Base-by-base conservation (phyloP, 2,888 invertebrate genomes). In the Pteria penguin region DNA sequence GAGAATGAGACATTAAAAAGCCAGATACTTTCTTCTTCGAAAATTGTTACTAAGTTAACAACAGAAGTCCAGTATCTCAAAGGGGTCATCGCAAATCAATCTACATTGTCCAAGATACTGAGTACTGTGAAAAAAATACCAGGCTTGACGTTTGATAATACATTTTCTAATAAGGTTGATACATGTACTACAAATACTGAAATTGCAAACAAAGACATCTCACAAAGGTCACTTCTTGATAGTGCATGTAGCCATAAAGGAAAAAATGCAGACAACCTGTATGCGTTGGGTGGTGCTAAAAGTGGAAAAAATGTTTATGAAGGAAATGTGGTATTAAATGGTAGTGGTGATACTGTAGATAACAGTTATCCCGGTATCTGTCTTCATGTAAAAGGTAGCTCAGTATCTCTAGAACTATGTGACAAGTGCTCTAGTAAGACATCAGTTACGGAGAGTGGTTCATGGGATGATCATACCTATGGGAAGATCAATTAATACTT, bases 71-170 rank as follows among this genome's bases (percentile, higher is more conserved):
- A 74, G 18, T 86, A 86, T 69, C 67, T 86, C 22, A 76, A 81
- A 76, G 81, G 80, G 77, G 84, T 86, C 0, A 76, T 86, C 72
- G 83, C 83, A 26, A 86, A 86, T 75, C 80, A 86, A 57, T 74
- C 82, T n/a, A 76, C 81, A 2, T 66, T 86, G 22, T 78, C 84
- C 29, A 60, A 61, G 4, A 27, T 76, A 14, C 57, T 76, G 11
- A 45, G 67, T 4, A 67, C 60, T 57, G 78, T 86, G 45, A 67
- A 75, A 4, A 77, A 80, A 33, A 84, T 83, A 33, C 80, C 83
- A 52, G 85, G 83, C 26, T 73, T 86, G 1, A 70, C 73, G 31
- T 78, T 86, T 29, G 75, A 78, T 4, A 75, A 83, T 18, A 83
- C 84, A 8, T 77, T 82, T 18, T 18, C 61, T 14, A 22, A 57